Evolutionary conservation across 2,797 vertebrate genomes (phyloP), one percentile per base, ranked within the genome.

Genomic region (Sebastes vulpes): DNA sequence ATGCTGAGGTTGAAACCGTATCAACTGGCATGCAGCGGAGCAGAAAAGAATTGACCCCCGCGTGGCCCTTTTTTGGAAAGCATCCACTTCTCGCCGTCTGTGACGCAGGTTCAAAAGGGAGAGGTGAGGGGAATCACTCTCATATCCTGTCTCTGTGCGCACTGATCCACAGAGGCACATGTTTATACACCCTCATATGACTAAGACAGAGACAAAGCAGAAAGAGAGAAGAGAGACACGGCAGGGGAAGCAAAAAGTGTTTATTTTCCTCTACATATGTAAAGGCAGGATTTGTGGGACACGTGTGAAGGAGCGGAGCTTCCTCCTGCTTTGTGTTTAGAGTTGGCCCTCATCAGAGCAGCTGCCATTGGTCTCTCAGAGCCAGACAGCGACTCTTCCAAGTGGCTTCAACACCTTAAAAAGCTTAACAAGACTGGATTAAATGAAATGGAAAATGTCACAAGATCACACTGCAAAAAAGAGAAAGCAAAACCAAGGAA

Each of bases 141-240:
- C 85, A 85, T 92, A 90, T 93, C 86, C 90, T 90, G 86, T 91
- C 72, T 72, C 31, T 82, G 70, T 85, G 89, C 18, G 18, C 88
- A 38, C 68, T 83, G 87, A 90, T 92, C 91, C 88, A 70, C 81
- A 66, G 25, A 59, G 68, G 75, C 66, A 90, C 46, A 18, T 92
- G 89, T 95, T 92, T 91, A 80, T 82, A 79, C 68, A 80, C 76
- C 84, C 86, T 87, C 77, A 79, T 84, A 72, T 72, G 85, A 85
- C 65, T 71, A 60, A 75, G 73, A 76, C 66, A 52, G 54, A 75
- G 73, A 76, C 66, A 56, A 54, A 76, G 64, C 29, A 83, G 66
- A 84, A 25, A 50, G 25, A 69, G 52, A 71, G 64, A 63, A 52
- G 46, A 46, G 31, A 38, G 20, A 66, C 42, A 42, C 31, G 26